phyloP scores from a whole-genome alignment of 2,113 vertebrate species.

The Phalacrocorax carbo region DNA sequence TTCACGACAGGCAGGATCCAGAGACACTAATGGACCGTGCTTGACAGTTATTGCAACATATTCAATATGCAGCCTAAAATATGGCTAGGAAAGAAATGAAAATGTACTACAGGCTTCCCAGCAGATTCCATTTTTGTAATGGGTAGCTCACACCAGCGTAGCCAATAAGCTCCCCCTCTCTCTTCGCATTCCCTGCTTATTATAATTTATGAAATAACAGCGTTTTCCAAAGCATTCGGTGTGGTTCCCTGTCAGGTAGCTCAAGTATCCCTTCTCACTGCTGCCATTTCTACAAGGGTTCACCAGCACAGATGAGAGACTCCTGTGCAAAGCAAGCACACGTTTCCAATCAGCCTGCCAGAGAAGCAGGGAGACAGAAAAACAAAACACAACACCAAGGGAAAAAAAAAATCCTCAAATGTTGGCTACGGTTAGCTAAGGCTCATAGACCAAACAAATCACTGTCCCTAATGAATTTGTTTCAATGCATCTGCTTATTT shows the following conservation, averaged over 20 bases:
- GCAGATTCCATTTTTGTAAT: not conserved
- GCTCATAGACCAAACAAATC: slow-evolving; percentile 20
- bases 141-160: not conserved
- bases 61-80: slow-evolving; percentile 54
- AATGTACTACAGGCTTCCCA: slow-evolving; percentile 14
- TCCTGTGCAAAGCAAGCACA: not conserved
- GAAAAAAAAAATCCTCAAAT: not conserved
- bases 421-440: not conserved
- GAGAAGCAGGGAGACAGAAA: not conserved
- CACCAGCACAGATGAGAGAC: not conserved
- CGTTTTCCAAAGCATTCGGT: not conserved
- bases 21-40: slow-evolving; percentile 44
- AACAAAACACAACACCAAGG: not conserved
- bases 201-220: slow-evolving; percentile 23
- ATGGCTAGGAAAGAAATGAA: not conserved
- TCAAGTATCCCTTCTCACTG: not conserved
- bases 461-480: slow-evolving; percentile 34
- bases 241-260: not conserved
- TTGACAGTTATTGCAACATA: slow-evolving; percentile 54
- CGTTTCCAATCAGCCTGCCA: not conserved
- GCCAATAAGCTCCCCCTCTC: not conserved
- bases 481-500: slow-evolving; percentile 33
- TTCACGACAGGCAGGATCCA: slow-evolving; percentile 12
- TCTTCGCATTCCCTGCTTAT: not conserved
- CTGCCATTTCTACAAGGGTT: not conserved